Evolutionary conservation across 1,140 invertebrate species (phyloP), one percentile per base, ranked within the genome.

Genomic region (Ceratina calcarata): DNA sequence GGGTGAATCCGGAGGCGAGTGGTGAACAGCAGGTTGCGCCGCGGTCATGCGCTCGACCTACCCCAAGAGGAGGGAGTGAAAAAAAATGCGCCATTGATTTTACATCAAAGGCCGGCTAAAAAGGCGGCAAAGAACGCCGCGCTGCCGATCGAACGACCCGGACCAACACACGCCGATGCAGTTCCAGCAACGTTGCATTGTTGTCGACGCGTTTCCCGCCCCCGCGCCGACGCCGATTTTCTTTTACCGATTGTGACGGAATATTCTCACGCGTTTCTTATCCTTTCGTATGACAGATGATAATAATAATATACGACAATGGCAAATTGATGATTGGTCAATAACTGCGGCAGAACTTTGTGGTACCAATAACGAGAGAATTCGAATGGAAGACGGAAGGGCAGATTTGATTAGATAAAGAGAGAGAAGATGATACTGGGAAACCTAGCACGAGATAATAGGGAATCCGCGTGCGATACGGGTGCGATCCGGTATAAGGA

Each of bases 91-190:
- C 89, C 91, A 92, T 91, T 93, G 92, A 92, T 92, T 93, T 92
- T 92, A 91, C 92, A 92, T 92, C 91, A 93, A 93, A 92, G 91
- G 91, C 91, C 87, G 86, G 87, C 88, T 90, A 90, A 93, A 91
- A 92, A 91, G 89, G 91, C 86, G 90, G 90, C 90, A 93, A 92
- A 92, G 90, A 93, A 92, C 85, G 88, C 87, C 88, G 89, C 73
- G 85, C 80, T 88, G 86, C 85, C 87, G 90, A 92, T 91, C 91
- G 90, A 91, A 90, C 90, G 89, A 86, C 84, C 89, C 89, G 88
- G 88, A 89, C 87, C 89, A 87, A 85, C 80, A 85, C 76, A 81
- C 78, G 83, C 87, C 88, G 88, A 89, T 92, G 91, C 90, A 91
- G 88, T 91, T 65, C 90, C 85, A 58, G 24, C 88, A 88, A 82